A percentile compares a stretch with the other conserved stretches of the same genome.
Evolutionary conservation across 2,888 invertebrate species (phyloP).

Genomic region (Drosophila nigricruria): DNA sequence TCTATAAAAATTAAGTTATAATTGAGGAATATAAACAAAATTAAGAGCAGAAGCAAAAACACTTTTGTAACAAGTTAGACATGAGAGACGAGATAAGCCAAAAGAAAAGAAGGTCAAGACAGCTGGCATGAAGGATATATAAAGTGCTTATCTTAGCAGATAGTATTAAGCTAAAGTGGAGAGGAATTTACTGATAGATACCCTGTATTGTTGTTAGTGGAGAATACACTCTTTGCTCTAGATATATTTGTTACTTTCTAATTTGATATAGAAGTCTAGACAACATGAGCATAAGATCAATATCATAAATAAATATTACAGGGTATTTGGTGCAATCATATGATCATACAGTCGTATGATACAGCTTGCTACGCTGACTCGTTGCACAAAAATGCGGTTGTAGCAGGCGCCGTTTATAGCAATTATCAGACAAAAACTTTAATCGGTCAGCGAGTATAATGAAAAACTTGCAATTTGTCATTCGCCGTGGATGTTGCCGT

Average conservation of each 20-base stretch:
- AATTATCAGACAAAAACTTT: slow-evolving; percentile 18
- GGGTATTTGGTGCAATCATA: neutral
- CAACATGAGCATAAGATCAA: neutral
- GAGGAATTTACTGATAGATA: neutral
- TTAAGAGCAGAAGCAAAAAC: neutral
- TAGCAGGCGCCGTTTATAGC: slow-evolving; percentile 35
- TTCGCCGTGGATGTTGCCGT: slow-evolving; percentile 5
- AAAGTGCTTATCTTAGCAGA: neutral
- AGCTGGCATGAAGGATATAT: neutral
- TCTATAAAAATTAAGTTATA: neutral
- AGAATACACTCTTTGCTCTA: neutral
- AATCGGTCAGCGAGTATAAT: slow-evolving; percentile 13
- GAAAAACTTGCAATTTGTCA: slow-evolving; percentile 13
- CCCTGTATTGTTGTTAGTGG: neutral
- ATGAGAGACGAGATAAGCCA: neutral
- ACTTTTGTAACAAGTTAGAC: too few relatives aligned
- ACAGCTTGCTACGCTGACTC: neutral
- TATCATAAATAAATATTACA: neutral
- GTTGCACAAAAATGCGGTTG: slow-evolving; percentile 24
- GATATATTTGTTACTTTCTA: neutral
- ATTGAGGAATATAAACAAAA: neutral
- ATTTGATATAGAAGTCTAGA: neutral
- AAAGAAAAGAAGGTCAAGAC: neutral
- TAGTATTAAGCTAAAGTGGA: neutral
- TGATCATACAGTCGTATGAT: too few relatives aligned